Percentiles rank a stretch among this genome's conserved stretches.
phyloP scores from a whole-genome alignment of 2,797 vertebrate genomes.

The Arrhamphus sclerolepis region DNA sequence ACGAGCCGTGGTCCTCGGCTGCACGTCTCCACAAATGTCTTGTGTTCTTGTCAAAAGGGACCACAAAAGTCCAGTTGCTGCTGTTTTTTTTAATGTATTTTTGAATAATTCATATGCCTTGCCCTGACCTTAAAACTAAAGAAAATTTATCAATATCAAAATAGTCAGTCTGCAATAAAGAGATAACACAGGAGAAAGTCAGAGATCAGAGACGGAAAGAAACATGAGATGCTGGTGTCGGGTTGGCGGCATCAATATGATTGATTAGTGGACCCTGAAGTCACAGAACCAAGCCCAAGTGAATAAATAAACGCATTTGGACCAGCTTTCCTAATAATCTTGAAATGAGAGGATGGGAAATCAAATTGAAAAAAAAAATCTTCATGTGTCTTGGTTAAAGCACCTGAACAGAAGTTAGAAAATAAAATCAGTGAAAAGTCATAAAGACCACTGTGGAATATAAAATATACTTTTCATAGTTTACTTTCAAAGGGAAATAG shows the following conservation, averaged over 20 bases:
- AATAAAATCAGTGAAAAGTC: conserved; percentile 24
- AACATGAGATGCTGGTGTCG: conserved; percentile 27
- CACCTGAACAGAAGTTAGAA: conserved; percentile 25
- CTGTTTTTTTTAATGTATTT: background rate
- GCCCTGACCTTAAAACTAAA: background rate
- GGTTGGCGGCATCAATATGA: conserved; percentile 49
- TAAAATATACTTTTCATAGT: conserved; percentile 24
- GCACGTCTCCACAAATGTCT: too few species aligned
- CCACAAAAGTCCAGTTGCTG: too few species aligned
- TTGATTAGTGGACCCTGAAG: conserved; percentile 56
- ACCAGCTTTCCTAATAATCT: conserved; percentile 67
- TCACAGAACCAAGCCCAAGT: conserved; percentile 51
- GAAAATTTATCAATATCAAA: conserved; percentile 4
- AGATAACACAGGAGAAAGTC: conserved; percentile 3
- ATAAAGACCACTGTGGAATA: conserved; percentile 14
- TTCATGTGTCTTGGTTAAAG: conserved; percentile 1
- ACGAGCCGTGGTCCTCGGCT: too few species aligned
- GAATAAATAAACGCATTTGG: conserved; percentile 68
- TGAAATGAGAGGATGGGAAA: conserved; percentile 44
- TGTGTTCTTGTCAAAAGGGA: too few species aligned
- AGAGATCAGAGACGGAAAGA: conserved; percentile 24
- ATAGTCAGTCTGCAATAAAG: conserved; percentile 13
- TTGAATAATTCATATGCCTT: background rate
- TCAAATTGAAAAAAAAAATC: conserved; percentile 31
- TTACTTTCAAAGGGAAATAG: conserved; percentile 32